Evolutionary conservation across 1,140 invertebrate species (phyloP).

Genomic region (Drosophila kepulauana): DNA sequence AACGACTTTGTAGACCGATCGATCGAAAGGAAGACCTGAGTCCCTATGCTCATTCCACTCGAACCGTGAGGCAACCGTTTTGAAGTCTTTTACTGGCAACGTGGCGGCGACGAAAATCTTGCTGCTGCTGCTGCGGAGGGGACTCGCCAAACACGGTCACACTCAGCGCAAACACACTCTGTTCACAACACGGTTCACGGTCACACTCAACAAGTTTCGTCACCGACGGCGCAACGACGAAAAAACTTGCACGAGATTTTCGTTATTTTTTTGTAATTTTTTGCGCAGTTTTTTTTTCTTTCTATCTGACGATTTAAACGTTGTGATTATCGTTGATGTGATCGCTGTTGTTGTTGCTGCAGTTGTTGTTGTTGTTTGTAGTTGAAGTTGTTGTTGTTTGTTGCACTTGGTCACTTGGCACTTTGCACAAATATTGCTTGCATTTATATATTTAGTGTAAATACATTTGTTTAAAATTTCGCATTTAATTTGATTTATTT

Average conservation of each 20-base stretch:
- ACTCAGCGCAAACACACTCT: constrained; percentile 2
- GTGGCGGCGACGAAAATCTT: constrained; percentile 68
- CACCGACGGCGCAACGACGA: constrained; percentile 43
- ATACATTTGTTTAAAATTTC: constrained; percentile 5
- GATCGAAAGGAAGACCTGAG: constrained; percentile 84
- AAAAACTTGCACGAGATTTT: constrained; percentile 22
- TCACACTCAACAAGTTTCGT: constrained; percentile 56
- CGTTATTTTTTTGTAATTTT: constrained; percentile 8
- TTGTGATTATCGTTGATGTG: constrained; percentile 5
- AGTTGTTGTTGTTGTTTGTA: constrained; percentile 3
- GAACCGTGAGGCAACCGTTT: constrained; percentile 85
- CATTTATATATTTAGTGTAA: constrained; percentile 10
- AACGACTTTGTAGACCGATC: constrained; percentile 85
- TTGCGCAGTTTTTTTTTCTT: constrained; percentile 41
- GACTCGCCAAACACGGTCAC: constrained; percentile 13
- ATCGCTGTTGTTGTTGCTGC: constrained; percentile 5
- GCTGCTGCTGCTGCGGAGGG: constrained; percentile 20
- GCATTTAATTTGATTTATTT: background rate
- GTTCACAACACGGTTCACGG: constrained; percentile 1
- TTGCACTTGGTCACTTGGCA: constrained; percentile 60
- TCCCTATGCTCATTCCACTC: constrained; percentile 85
- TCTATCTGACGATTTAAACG: background rate
- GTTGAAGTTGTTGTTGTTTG: constrained; percentile 17
- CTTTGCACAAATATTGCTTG: constrained; percentile 48
- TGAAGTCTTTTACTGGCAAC: constrained; percentile 84